Conservation (phyloP, 2,113 vertebrate genomes). For the Macquaria ambigua region DNA sequence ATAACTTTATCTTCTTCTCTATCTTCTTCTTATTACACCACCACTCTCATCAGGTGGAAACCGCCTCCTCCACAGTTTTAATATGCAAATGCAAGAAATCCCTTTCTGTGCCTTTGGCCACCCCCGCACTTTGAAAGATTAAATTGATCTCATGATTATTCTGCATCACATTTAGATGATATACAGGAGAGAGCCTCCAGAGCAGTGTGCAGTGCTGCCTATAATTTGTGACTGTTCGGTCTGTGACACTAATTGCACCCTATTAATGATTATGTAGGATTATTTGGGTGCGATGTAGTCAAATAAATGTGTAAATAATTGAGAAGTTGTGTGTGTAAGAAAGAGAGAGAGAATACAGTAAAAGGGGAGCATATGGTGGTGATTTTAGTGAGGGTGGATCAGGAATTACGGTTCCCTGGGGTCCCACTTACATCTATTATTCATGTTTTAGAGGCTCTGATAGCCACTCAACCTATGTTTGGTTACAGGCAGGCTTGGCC, state of each 20-base stretch:
- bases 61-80: slow-evolving; percentile 58
- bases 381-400: slow-evolving; percentile 61
- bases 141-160: slow-evolving; percentile 69
- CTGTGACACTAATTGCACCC: background rate
- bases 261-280: slow-evolving; percentile 17
- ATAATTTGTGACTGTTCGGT: background rate
- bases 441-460: slow-evolving; percentile 68
- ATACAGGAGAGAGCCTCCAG: slow-evolving; percentile 2
- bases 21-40: slow-evolving; percentile 1
- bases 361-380: slow-evolving; percentile 71
- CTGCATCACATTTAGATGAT: slow-evolving; percentile 22
- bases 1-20: slow-evolving; percentile 34
- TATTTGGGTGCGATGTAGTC: slow-evolving; percentile 6
- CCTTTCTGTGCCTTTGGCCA: slow-evolving; percentile 29
- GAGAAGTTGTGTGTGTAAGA: background rate
- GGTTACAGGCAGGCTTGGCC: slow-evolving; percentile 38
- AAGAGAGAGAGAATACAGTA: slow-evolving; percentile 20
- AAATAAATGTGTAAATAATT: slow-evolving; percentile 10
- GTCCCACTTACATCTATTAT: slow-evolving; percentile 78
- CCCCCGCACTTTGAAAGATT: slow-evolving; percentile 56
- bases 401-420: slow-evolving; percentile 69
- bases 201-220: background rate
- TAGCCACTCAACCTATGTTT: slow-evolving; percentile 60
- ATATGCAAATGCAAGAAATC: slow-evolving; percentile 71
- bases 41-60: slow-evolving; percentile 58